Evolutionary conservation across 2,797 vertebrate genomes (phyloP).

Genomic region (Hydrophis major): DNA sequence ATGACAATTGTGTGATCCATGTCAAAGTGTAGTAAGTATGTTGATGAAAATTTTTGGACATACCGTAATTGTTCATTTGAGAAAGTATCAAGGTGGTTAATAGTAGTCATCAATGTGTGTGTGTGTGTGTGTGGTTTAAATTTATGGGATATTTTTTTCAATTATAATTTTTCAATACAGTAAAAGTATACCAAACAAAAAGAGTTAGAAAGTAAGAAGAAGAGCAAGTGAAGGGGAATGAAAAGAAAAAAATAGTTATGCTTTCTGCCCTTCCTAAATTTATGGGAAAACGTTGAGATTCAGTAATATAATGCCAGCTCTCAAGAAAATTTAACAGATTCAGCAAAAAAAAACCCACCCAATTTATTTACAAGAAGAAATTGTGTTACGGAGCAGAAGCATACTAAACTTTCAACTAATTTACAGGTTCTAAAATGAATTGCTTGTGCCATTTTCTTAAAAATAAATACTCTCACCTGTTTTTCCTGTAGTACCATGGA

Average conservation of each 20-base stretch:
- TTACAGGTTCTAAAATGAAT: background rate
- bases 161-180: background rate
- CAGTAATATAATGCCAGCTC: background rate
- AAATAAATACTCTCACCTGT: background rate
- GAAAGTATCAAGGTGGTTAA: background rate
- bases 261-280: background rate
- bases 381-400: background rate
- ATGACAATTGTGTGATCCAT: background rate
- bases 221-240: background rate
- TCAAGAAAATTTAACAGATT: background rate
- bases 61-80: background rate
- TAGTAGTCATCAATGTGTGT: background rate
- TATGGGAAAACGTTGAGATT: background rate
- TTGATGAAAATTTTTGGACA: background rate
- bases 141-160: background rate
- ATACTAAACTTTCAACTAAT: background rate
- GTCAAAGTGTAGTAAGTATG: background rate
- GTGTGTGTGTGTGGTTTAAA: background rate
- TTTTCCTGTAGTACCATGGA: background rate
- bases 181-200: background rate
- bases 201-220: background rate
- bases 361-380: background rate
- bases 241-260: background rate
- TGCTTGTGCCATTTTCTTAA: background rate
- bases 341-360: background rate